Base-by-base conservation (phyloP, 2,888 invertebrate species). In the Drosophila subquinaria region DNA sequence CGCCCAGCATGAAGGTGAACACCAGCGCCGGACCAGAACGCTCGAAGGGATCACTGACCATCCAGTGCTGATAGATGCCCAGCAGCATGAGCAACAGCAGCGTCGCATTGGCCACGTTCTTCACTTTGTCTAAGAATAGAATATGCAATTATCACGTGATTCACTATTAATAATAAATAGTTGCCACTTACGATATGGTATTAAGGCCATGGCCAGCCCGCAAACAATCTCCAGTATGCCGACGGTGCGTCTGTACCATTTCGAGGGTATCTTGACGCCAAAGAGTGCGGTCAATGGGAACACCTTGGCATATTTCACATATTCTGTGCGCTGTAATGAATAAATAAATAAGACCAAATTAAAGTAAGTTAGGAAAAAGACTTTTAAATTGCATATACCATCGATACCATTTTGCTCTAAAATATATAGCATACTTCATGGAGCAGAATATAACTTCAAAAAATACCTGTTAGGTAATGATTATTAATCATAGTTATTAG, bases 281-380 rank as follows among this genome's bases (percentile, higher is more conserved):
- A 98, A 93, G 68, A 95, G 94, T 80, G 96, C 96, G 53, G 96
- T 94, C 55, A 98, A 93, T 48, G 98, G 98, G 93, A 98, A 98
- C 66, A 97, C 97, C 94, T 98, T 98, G n/a, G 98, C 96, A 93
- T 98, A 98, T 93, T 97, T 96, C n/a, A 98, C 97, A 91, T 97
- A 98, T 93, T 98, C 97, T 93, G 97, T 97, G 91, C 98, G 95
- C 97, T 98, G 94, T 77, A 95, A 84, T 67, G 10, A 23, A 43
- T 33, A 42, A 42, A 8, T 8, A 60, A 45, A n/a, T 2, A 38
- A 8, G 4, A 0, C 2, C 40, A 30, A 42, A 40, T 50, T 50
- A 1, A 8, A 15, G 43, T 27, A 5, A 27, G 27, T 38, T 40
- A 15, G 17, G 0, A 23, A 23, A 11, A 23, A 13, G n/a, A 11